phyloP scores from a whole-genome alignment of 2,797 vertebrate species.

The Sibirionetta formosa region DNA sequence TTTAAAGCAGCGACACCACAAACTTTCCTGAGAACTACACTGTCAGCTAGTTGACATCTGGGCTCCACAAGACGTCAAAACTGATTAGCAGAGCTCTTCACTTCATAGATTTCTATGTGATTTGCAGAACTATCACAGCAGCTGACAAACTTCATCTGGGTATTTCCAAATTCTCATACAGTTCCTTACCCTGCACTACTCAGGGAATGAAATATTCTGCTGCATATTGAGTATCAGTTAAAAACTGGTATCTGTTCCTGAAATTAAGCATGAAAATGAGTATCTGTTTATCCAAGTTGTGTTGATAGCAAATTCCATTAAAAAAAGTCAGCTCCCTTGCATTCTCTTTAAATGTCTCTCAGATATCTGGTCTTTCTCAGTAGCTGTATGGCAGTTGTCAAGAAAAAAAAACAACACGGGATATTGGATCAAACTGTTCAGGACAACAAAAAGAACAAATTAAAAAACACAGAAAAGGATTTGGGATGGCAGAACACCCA shows the following conservation, averaged over 20 bases:
- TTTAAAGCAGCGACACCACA: not conserved
- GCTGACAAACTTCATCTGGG: not conserved
- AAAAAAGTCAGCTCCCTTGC: not conserved
- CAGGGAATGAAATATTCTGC: not conserved
- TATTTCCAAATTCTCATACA: not conserved
- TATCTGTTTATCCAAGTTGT: not conserved
- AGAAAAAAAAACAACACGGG: not conserved
- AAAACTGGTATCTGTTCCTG: not conserved
- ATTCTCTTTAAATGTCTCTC: not conserved
- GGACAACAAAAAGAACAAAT: not conserved
- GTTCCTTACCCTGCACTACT: not conserved
- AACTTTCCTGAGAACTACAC: not conserved
- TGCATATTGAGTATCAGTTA: not conserved
- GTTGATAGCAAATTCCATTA: not conserved
- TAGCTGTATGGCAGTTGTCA: not conserved
- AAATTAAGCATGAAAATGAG: not conserved
- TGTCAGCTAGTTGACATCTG: not conserved
- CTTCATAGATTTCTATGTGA: not conserved
- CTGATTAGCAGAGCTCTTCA: not conserved
- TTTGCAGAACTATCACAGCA: too few species aligned
- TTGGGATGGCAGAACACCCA: not conserved
- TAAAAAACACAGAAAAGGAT: not conserved
- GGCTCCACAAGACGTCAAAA: not conserved
- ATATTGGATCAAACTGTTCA: not conserved
- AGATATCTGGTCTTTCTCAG: not conserved